phyloP scores from a whole-genome alignment of 2,797 vertebrate genomes.

The Orestias chungarensis region DNA sequence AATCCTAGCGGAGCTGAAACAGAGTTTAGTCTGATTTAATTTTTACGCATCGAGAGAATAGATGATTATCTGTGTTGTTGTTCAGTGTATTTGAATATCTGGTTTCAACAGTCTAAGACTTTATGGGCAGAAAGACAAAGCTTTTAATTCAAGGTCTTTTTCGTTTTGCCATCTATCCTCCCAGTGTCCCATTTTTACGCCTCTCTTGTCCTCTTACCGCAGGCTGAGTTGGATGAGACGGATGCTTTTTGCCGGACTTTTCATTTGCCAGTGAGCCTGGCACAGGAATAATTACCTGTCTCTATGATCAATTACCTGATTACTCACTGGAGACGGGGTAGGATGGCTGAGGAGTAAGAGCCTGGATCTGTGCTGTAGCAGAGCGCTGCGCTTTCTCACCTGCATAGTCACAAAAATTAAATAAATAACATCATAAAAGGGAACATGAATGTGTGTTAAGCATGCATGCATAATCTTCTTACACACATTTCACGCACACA shows the following conservation, averaged over 20 bases:
- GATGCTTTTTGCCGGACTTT: constrained; percentile 74
- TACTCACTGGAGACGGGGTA: constrained; percentile 78
- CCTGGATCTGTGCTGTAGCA: constrained; percentile 27
- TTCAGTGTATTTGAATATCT: background rate
- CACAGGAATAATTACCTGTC: constrained; percentile 84
- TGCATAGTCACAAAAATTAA: constrained; percentile 11
- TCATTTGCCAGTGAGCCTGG: constrained; percentile 78
- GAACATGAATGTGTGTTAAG: constrained; percentile 19
- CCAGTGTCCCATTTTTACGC: constrained; percentile 58
- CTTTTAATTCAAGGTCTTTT: constrained; percentile 56
- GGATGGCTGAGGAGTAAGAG: constrained; percentile 64
- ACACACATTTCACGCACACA: constrained; percentile 12
- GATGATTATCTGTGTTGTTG: background rate
- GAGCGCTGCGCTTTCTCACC: constrained; percentile 32
- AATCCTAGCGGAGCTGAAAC: background rate
- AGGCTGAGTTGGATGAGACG: constrained; percentile 71
- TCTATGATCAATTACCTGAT: constrained; percentile 86
- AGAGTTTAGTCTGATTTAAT: background rate
- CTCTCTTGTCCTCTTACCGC: constrained; percentile 66
- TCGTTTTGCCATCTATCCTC: constrained; percentile 59
- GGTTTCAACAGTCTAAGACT: background rate
- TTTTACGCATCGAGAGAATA: background rate
- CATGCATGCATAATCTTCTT: constrained; percentile 16
- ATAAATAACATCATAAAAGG: constrained; percentile 5
- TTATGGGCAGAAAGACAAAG: constrained; percentile 5